Base-by-base conservation (phyloP, 2,113 vertebrate genomes). In the Caranx melampygus region DNA sequence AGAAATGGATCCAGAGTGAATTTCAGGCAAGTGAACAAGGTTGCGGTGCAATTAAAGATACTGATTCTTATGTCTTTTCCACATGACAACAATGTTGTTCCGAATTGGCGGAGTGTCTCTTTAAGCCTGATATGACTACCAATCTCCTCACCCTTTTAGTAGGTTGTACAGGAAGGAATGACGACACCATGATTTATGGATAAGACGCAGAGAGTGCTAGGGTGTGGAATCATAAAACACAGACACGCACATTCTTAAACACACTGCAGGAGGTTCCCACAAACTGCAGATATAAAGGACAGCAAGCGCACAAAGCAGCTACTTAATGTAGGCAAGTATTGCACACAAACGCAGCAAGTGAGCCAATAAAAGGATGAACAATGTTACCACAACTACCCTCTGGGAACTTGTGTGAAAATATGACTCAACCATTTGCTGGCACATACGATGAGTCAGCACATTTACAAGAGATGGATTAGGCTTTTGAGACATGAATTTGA, bases 391-490 rank as follows among this genome's bases (percentile, higher is more conserved):
- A 68, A 78, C 82, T 60, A 70, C 51, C 75, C 82, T 78, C 61
- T 75, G 78, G 81, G 81, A 72, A 40, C 61, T 75, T 34, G 70
- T 74, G 33, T 11, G 12, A 89, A 91, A 75, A 33, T 51, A 79
- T 87, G 88, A 90, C 79, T 87, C 80, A 85, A 62, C 61, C 85
- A 42, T 88, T 92, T 83, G n/a, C 60, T 81, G 66, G 68, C 71
- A 77, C 55, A 26, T 51, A 76, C 51, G 34, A 13, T 84, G 82
- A 88, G 57, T 87, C 79, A 58, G 81, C 85, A 85, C 47, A 68
- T 87, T 83, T 78, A 8, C 9, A 59, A 45, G 47, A 70, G 16
- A 65, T 61, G 3, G 52, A 67, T 9, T 3, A 1, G n/a, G 45
- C 20, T 13, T 37, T 57, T 33, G 55, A 62, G 58, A 59, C 44